These are phyloP conservation scores for Sarcophaga peregrina DNA, from an alignment of 1,140 invertebrate genomes.

Conservation along the genomic window DNA sequence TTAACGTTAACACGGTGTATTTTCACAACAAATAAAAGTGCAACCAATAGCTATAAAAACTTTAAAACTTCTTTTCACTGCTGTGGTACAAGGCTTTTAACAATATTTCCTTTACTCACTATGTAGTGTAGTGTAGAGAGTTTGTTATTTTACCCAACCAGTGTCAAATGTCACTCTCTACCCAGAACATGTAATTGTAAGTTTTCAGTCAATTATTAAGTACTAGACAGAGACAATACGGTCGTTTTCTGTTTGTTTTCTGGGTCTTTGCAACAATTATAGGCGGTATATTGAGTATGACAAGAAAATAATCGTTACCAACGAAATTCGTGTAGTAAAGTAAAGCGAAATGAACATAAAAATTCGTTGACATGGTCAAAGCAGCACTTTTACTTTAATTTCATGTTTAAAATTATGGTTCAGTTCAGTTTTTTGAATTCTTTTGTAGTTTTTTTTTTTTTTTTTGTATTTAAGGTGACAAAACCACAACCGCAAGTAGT, in stretches of 20 bases:
- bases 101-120: too few relatives aligned
- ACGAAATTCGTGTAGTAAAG: not conserved
- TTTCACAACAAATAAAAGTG: too few relatives aligned
- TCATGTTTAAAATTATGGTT: not conserved
- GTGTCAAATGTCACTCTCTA: too few relatives aligned
- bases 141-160: too few relatives aligned
- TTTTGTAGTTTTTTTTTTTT: not conserved
- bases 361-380: slow-evolving; percentile 3
- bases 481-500: not conserved
- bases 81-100: too few relatives aligned
- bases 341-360: slow-evolving; percentile 13
- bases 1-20: too few relatives aligned
- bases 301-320: not conserved
- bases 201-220: too few relatives aligned
- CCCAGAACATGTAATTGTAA: too few relatives aligned
- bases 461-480: not conserved
- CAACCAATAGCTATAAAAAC: too few relatives aligned
- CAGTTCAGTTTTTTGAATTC: not conserved
- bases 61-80: too few relatives aligned
- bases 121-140: too few relatives aligned
- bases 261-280: not conserved
- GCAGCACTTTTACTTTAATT: slow-evolving; percentile 24
- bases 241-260: not conserved
- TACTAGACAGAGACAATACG: too few relatives aligned
- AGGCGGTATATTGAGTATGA: not conserved